Evolutionary conservation across 2,888 invertebrate genomes (phyloP), one percentile per base, ranked within the genome.

Genomic region (Onchidella celtica): DNA sequence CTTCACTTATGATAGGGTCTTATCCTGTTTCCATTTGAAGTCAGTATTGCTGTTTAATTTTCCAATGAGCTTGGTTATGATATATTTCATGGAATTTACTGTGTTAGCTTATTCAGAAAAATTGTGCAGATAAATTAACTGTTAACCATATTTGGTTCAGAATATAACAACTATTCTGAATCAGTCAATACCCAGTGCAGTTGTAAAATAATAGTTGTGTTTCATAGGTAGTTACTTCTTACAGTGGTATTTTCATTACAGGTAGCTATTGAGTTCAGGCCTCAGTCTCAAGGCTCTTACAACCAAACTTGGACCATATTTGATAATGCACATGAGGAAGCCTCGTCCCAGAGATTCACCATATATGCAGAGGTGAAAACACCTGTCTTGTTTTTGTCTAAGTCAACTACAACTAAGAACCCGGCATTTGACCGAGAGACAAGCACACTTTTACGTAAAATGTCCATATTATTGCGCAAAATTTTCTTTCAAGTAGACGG

Each of bases 231-330:
- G 17, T 55, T 55, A 55, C 17, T 55, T 55, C 17, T 55, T 55
- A 55, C 9, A 55, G 17, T n/a, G 21, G 11, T 61, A 17, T n/a
- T 32, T 32, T 27, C 32, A 3, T 61, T n/a, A 4, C 40, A 79
- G 79, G 59, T 79, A 40, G 6, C 1, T 47, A 47, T 79, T 11
- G 47, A 47, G 72, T 79, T 79, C 69, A 34, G 0, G 11, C 79
- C 79, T 9, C 55, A 34, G 34, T 63, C 47, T 17, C 40, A 70
- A 17, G 79, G 79, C 0, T 79, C 40, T 3, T 79, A 63, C 55
- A 79, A 79, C 65, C 79, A 79, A 36, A 65, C 32, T 14, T 79
- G 79, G 79, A 72, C 32, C n/a, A 34, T 79, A 29, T 11, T 47
- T 59, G 79, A 79, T 34, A 34, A 9, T 0, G 17, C 34, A 29